These are phyloP conservation scores for Drosophila sp. DNA, from an alignment of 1,140 invertebrate species.

Conservation along the genomic window DNA sequence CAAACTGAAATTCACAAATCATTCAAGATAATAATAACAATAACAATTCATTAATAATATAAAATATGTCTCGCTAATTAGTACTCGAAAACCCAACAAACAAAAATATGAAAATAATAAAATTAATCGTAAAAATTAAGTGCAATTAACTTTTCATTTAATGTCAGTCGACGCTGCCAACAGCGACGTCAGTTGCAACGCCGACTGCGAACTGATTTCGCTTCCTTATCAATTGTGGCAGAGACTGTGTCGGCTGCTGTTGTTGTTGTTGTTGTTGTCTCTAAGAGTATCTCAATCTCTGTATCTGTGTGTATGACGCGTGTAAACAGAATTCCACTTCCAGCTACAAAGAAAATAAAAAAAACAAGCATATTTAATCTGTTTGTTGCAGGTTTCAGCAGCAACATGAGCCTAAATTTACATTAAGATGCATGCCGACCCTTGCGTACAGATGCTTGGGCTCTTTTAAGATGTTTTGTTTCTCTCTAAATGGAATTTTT, in stretches of 20 bases:
- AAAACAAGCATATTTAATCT: conserved; percentile 5
- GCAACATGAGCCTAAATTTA: conserved; percentile 11
- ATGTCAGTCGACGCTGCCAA: not conserved
- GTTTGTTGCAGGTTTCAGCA: conserved; percentile 8
- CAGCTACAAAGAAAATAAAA: conserved; percentile 1
- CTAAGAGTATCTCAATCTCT: not conserved
- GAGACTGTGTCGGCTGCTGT: not conserved
- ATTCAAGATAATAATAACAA: conserved; percentile 55
- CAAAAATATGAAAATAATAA: conserved; percentile 51
- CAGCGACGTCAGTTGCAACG: not conserved
- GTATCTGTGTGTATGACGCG: conserved; percentile 10
- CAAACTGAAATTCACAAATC: conserved; percentile 49
- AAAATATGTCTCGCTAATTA: conserved; percentile 36
- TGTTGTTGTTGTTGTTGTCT: conserved; percentile 1
- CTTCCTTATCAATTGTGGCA: conserved; percentile 23
- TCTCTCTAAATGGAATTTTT: conserved; percentile 52
- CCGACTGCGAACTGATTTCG: conserved; percentile 14
- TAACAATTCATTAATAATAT: conserved; percentile 25
- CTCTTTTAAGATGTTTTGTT: conserved; percentile 7
- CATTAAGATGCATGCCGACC: conserved; percentile 13
- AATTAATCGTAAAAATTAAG: conserved; percentile 52
- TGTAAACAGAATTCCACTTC: conserved; percentile 24
- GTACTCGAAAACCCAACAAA: conserved; percentile 53
- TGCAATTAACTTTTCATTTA: conserved; percentile 14
- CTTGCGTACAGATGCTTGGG: conserved; percentile 3